A percentile compares a stretch with the other conserved stretches of the same genome.
Evolutionary conservation across 2,888 invertebrate species (phyloP).

Genomic region (Clunio marinus): DNA sequence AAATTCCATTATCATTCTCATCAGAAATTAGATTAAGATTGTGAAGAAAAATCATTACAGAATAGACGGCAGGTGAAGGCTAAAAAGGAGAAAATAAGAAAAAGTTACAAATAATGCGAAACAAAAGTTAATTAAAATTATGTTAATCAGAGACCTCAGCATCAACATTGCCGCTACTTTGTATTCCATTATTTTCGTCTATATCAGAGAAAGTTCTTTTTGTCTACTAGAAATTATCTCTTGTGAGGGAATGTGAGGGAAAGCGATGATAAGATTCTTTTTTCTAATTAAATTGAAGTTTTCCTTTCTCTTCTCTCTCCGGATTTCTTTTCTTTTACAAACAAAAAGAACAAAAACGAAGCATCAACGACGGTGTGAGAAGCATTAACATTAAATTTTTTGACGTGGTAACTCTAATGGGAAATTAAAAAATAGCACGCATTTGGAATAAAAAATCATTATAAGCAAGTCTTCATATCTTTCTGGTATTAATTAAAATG

Average conservation of each 20-base stretch:
- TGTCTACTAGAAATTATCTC: no score
- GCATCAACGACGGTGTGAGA: neutral
- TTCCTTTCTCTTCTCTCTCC: neutral
- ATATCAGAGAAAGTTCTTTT: conserved; percentile 4
- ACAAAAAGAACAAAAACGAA: neutral
- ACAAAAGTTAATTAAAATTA: conserved; percentile 39
- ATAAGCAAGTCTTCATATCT: neutral
- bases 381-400: conserved; percentile 33
- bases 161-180: conserved; percentile 22
- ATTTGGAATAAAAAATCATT: conserved; percentile 23
- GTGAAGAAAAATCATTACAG: no score
- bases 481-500: conserved; percentile 30
- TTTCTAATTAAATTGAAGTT: conserved; percentile 35
- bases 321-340: neutral
- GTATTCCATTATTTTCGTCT: conserved; percentile 34
- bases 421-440: conserved; percentile 38
- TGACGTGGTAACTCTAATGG: conserved; percentile 39
- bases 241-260: neutral
- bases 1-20: conserved; percentile 4
- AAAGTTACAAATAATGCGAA: conserved; percentile 25
- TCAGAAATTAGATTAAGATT: conserved; percentile 18
- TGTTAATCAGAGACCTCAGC: conserved; percentile 26
- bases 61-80: neutral
- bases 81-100: neutral
- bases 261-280: conserved; percentile 30